Percentiles rank a stretch among this genome's conserved stretches.
Evolutionary conservation across 2,888 invertebrate species (phyloP).

Genomic region (Aradus depressus): DNA sequence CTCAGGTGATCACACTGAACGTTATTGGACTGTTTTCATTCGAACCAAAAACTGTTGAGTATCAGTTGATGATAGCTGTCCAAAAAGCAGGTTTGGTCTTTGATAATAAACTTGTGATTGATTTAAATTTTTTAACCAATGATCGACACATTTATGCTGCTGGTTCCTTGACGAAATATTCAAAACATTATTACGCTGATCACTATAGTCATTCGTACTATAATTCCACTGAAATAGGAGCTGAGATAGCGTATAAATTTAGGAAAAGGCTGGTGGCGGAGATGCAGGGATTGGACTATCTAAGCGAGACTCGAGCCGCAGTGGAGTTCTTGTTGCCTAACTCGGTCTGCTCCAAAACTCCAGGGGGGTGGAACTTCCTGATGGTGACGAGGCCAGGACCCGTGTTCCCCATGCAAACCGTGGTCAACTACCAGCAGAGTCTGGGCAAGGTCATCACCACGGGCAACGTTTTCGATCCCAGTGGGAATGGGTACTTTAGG

Average conservation of each 20-base stretch:
- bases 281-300: too few relatives aligned
- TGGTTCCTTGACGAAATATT: slow-evolving; percentile 52
- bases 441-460: slow-evolving; percentile 49
- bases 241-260: slow-evolving; percentile 39
- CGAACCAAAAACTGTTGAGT: slow-evolving; percentile 33
- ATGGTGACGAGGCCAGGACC: slow-evolving; percentile 47
- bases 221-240: slow-evolving; percentile 51
- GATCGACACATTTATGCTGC: slow-evolving; percentile 54
- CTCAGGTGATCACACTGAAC: slow-evolving; percentile 38
- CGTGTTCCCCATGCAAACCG: slow-evolving; percentile 41
- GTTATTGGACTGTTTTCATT: slow-evolving; percentile 50
- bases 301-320: slow-evolving; percentile 1
- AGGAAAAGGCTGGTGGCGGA: not conserved
- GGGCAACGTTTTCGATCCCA: slow-evolving; percentile 39
- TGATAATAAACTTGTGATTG: slow-evolving; percentile 53
- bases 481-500: slow-evolving; percentile 46
- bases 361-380: slow-evolving; percentile 50
- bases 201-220: slow-evolving; percentile 45
- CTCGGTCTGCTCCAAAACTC: slow-evolving; percentile 42
- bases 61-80: slow-evolving; percentile 39
- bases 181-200: slow-evolving; percentile 46
- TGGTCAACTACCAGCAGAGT: slow-evolving; percentile 22
- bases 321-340: slow-evolving; percentile 37
- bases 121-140: slow-evolving; percentile 49
- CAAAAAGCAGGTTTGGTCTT: slow-evolving; percentile 47